Evolutionary conservation across 1,140 invertebrate genomes (phyloP).

Genomic region (Ganaspis sp.): DNA sequence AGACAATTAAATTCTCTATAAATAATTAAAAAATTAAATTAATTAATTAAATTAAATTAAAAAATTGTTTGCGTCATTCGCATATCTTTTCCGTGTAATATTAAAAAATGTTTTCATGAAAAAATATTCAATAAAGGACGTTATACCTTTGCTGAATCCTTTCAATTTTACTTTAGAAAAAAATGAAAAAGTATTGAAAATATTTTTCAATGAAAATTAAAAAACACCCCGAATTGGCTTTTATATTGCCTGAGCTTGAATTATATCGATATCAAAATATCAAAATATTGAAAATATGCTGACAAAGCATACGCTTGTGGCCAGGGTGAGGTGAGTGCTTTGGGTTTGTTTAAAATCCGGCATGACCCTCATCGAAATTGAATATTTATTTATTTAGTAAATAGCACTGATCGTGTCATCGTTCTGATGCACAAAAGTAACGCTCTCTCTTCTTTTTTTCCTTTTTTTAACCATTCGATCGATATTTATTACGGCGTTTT

Average conservation of each 20-base stretch:
- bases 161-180: too few relatives aligned
- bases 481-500: constrained; percentile 26
- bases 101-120: too few relatives aligned
- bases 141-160: too few relatives aligned
- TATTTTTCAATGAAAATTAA: not conserved
- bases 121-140: too few relatives aligned
- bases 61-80: too few relatives aligned
- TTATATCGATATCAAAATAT: constrained; percentile 9
- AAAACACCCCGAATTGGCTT: not conserved
- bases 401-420: not conserved
- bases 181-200: too few relatives aligned
- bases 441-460: not conserved
- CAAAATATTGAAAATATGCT: constrained; percentile 14
- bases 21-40: too few relatives aligned
- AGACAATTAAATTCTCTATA: too few relatives aligned
- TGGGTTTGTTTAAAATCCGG: not conserved
- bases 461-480: not conserved
- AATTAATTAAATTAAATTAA: too few relatives aligned
- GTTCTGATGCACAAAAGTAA: constrained; percentile 5
- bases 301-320: not conserved
- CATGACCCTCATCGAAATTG: not conserved
- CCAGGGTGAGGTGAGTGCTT: not conserved
- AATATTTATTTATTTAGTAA: constrained; percentile 27
- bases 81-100: too few relatives aligned
- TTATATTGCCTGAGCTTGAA: not conserved